Evolutionary conservation across 53 echinoderm and acorn worm genomes (phyloP).

Genomic region (Zoroaster sp.): DNA sequence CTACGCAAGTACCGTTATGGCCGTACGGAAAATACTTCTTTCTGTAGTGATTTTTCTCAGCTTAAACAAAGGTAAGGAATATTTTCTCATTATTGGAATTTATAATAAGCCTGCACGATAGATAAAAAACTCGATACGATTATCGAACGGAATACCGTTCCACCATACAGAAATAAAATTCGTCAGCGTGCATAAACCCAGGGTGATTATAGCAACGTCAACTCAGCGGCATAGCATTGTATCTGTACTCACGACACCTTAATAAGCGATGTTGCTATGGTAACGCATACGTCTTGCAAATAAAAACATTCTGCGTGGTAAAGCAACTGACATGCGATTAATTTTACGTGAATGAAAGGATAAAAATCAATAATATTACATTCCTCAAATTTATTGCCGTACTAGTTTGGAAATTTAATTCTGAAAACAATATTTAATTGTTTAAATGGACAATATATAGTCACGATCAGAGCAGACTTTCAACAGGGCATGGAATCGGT

Average conservation of each 20-base stretch:
- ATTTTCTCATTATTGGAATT: background rate
- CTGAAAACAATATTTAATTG: no score
- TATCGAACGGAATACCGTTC: background rate
- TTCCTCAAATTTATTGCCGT: no score
- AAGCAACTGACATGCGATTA: no score
- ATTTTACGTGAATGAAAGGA: no score
- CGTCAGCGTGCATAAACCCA: background rate
- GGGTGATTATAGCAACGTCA: background rate
- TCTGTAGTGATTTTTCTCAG: background rate
- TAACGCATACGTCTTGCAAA: background rate
- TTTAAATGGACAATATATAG: no score
- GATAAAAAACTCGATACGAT: background rate
- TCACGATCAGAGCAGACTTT: no score
- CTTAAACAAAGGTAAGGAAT: conserved; percentile 8
- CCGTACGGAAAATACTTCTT: background rate
- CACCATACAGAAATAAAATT: background rate
- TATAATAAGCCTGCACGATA: background rate
- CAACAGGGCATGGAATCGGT: no score
- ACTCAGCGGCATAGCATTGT: background rate
- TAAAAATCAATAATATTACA: no score
- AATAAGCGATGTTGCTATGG: conserved; percentile 6
- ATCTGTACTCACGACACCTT: background rate
- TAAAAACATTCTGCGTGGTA: no score
- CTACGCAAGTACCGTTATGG: background rate
- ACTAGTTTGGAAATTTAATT: no score